Conservation (phyloP, 2,113 vertebrate species). For the Recurvirostra avosetta region DNA sequence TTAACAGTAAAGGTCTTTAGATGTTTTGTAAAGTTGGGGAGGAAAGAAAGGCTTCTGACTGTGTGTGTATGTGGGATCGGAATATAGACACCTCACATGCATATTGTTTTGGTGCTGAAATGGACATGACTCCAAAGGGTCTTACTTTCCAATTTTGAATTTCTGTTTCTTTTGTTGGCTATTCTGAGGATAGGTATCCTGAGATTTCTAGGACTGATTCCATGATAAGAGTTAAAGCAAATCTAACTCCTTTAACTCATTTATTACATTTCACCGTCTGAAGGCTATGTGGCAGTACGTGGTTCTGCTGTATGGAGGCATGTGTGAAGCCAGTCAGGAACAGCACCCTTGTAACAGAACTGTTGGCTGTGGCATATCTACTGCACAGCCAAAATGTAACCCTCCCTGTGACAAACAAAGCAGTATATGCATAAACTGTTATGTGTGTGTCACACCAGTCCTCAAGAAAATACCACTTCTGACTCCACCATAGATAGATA, state of each 20-base stretch:
- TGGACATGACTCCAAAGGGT: not conserved
- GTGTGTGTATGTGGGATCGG: not conserved
- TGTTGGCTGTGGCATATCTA: not conserved
- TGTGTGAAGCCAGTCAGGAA: not conserved
- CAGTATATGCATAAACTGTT: not conserved
- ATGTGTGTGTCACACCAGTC: not conserved
- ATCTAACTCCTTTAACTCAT: not conserved
- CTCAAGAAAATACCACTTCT: not conserved
- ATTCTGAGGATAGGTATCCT: not conserved
- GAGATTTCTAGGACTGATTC: not conserved
- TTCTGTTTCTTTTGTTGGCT: not conserved
- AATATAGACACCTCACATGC: not conserved
- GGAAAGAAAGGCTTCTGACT: not conserved
- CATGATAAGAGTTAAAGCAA: not conserved
- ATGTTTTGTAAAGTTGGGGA: not conserved
- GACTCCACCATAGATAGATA: not conserved
- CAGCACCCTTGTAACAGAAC: not conserved
- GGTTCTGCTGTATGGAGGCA: not conserved
- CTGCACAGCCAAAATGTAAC: not conserved
- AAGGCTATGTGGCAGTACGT: not conserved
- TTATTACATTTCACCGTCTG: not conserved
- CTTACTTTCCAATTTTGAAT: not conserved
- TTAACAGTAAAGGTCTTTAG: not conserved
- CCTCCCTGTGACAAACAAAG: not conserved
- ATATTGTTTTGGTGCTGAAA: not conserved